These are phyloP conservation scores for Sphaerophoria rueppellii DNA, from an alignment of 2,888 invertebrate species.

Conservation along the genomic window DNA sequence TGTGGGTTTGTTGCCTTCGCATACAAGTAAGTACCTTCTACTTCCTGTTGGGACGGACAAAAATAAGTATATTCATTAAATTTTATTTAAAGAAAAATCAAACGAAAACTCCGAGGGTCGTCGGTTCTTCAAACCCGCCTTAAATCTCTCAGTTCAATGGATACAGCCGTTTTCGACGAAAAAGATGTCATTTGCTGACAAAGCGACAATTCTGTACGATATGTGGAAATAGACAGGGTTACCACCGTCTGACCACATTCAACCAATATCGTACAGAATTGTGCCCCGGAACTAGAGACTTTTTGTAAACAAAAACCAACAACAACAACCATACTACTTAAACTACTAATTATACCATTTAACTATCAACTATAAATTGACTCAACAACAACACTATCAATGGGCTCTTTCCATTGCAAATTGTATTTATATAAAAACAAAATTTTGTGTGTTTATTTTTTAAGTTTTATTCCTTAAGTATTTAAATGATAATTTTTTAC, in stretches of 20 bases:
- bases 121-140: conserved; percentile 91
- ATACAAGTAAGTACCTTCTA: conserved; percentile 82
- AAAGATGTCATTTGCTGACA: conserved; percentile 97
- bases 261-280: conserved; percentile 81
- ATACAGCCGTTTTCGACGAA: conserved; percentile 92
- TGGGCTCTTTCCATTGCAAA: conserved; percentile 56
- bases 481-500: conserved; percentile 61
- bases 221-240: conserved; percentile 94
- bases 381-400: conserved; percentile 25
- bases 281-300: conserved; percentile 79
- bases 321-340: conserved; percentile 63
- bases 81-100: conserved; percentile 81
- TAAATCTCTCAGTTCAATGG: conserved; percentile 88
- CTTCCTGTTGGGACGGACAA: too few relatives aligned
- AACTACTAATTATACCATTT: conserved; percentile 60
- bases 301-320: conserved; percentile 62
- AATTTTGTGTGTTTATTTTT: conserved; percentile 27
- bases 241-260: conserved; percentile 90
- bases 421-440: conserved; percentile 19
- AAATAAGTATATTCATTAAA: neutral
- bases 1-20: conserved; percentile 83
- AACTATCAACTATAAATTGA: conserved; percentile 66
- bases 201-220: conserved; percentile 97
- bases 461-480: conserved; percentile 27
- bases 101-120: conserved; percentile 87